These are phyloP conservation scores for Heliconius hewitsoni DNA, from an alignment of 1,140 invertebrate species.

Conservation along the genomic window DNA sequence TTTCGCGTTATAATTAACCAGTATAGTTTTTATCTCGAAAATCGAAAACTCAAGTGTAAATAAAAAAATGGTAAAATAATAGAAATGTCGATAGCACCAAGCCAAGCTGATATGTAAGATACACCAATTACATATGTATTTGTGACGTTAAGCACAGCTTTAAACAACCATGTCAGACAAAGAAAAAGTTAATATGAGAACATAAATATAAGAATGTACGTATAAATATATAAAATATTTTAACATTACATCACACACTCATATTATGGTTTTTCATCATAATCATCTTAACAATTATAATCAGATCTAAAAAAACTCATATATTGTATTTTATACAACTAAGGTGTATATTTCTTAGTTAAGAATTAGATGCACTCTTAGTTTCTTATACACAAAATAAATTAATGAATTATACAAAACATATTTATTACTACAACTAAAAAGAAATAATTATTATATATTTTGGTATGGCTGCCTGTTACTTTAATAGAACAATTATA, in stretches of 20 bases:
- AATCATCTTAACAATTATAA: not conserved
- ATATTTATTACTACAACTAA: not conserved
- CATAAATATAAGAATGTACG: not conserved
- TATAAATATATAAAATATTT: not conserved
- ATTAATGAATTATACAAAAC: not conserved
- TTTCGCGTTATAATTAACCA: not conserved
- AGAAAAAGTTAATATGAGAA: not conserved
- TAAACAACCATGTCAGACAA: not conserved
- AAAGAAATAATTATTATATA: not conserved
- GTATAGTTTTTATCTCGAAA: too few species aligned
- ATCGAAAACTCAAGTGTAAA: not conserved
- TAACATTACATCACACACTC: not conserved
- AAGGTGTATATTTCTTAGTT: not conserved
- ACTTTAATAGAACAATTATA: not conserved
- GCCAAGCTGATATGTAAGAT: not conserved
- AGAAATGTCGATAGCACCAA: not conserved
- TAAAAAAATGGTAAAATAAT: not conserved
- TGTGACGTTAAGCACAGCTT: constrained; percentile 17
- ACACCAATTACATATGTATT: constrained; percentile 6
- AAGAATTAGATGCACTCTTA: not conserved
- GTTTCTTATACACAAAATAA: not conserved
- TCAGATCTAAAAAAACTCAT: constrained; percentile 1
- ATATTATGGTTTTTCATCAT: not conserved
- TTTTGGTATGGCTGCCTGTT: constrained; percentile 1
- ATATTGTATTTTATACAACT: not conserved